phyloP scores from a whole-genome alignment of 2,113 vertebrate species.

The Ciconia maguari region DNA sequence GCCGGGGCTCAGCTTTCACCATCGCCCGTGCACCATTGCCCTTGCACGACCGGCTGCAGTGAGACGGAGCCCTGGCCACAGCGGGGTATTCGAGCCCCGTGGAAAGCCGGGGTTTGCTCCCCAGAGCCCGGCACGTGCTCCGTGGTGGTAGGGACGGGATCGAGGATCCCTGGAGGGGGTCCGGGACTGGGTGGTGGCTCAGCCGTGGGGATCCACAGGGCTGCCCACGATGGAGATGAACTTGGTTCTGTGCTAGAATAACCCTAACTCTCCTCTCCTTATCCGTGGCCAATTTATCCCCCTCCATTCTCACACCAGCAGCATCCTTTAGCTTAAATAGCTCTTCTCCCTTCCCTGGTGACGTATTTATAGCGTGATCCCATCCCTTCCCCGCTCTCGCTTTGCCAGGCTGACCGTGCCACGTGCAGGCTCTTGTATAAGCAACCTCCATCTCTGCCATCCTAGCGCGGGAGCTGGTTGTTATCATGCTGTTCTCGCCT shows the following conservation, averaged over 20 bases:
- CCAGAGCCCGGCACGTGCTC: accelerated
- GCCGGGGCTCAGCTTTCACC: background rate
- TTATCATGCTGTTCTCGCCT: background rate
- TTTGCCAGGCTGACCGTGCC: background rate
- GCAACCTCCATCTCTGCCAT: background rate
- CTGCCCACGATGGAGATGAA: background rate
- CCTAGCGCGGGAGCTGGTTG: background rate
- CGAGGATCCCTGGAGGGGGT: background rate
- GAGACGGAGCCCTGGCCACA: background rate
- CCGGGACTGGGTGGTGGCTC: background rate
- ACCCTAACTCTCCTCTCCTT: background rate
- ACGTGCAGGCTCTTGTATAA: background rate
- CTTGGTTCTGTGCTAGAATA: accelerated
- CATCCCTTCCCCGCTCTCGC: background rate
- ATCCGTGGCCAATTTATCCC: background rate
- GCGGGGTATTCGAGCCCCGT: accelerated
- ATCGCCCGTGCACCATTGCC: accelerated
- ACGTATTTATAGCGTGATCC: background rate
- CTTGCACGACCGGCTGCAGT: background rate
- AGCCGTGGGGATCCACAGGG: accelerated
- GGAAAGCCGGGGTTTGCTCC: background rate
- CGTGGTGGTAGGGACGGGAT: background rate
- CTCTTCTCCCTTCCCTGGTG: background rate
- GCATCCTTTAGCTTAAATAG: background rate
- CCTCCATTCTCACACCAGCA: background rate